phyloP scores from a whole-genome alignment of 2,113 vertebrate genomes.

The Gymnorhina tibicen region DNA sequence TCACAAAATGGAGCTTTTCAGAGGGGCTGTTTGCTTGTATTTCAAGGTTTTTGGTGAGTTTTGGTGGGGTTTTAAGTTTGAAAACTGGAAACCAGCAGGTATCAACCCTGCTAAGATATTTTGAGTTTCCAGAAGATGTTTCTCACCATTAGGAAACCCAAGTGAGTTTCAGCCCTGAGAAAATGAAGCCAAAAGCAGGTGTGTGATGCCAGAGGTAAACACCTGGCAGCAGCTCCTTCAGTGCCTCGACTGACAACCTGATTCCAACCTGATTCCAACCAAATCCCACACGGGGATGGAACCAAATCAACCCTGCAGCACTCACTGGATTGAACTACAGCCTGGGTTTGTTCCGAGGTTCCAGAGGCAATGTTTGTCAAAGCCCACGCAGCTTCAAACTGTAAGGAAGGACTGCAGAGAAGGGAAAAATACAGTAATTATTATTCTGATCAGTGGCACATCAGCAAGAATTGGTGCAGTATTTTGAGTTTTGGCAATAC shows the following conservation, averaged over 20 bases:
- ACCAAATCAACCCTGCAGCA: conserved; percentile 3
- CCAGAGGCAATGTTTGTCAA: conserved; percentile 98
- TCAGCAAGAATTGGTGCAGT: accelerated
- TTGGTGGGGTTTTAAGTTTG: neutral
- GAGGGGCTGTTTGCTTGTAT: neutral
- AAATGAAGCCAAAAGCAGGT: neutral
- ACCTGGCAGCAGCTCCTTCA: conserved; percentile 11
- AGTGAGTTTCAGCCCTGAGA: neutral
- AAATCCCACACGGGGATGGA: neutral
- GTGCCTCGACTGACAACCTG: neutral
- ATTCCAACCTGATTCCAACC: neutral
- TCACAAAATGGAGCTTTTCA: neutral
- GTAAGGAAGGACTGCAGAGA: conserved; percentile 88
- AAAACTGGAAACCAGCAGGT: neutral
- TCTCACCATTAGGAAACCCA: neutral
- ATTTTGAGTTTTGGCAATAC: conserved; percentile 6
- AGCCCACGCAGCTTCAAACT: conserved; percentile 99
- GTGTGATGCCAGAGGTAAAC: neutral
- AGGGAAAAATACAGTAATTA: neutral
- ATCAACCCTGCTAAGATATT: neutral
- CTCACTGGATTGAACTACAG: conserved; percentile 98
- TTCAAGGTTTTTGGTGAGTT: neutral
- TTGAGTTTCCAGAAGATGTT: neutral
- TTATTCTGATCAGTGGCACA: too few relatives aligned
- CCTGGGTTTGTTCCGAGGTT: conserved; percentile 98